These are phyloP conservation scores for Danio choprae DNA, from an alignment of 2,797 vertebrate species.

Conservation along the genomic window DNA sequence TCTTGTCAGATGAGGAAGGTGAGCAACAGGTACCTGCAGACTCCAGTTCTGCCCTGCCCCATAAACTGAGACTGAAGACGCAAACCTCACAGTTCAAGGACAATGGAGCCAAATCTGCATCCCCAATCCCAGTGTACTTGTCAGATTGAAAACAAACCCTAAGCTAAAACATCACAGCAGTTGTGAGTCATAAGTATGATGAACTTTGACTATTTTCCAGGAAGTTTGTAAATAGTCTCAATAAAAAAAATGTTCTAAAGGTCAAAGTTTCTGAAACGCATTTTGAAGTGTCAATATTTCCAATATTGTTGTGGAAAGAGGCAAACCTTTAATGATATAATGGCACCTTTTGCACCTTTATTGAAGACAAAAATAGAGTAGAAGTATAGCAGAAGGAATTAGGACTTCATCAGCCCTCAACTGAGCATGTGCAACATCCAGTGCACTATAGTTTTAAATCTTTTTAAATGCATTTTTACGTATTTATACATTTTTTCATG, in stretches of 20 bases:
- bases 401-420: too few relatives aligned
- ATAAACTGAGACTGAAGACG: constrained; percentile 80
- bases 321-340: neutral
- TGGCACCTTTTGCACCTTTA: neutral
- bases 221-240: neutral
- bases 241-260: neutral
- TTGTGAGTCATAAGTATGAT: constrained; percentile 7
- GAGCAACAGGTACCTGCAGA: constrained; percentile 74
- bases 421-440: too few relatives aligned
- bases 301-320: neutral
- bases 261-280: neutral
- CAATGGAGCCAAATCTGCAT: constrained; percentile 23
- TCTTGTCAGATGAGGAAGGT: constrained; percentile 70
- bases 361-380: neutral
- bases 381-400: neutral
- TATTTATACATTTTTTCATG: too few relatives aligned
- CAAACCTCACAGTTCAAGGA: constrained; percentile 38
- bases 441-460: too few relatives aligned
- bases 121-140: constrained; percentile 55
- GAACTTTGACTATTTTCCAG: neutral
- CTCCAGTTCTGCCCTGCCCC: constrained; percentile 68
- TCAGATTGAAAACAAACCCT: constrained; percentile 59
- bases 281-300: neutral
- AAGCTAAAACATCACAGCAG: neutral
- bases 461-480: too few relatives aligned